Base-by-base conservation (phyloP, 2,888 invertebrate genomes). In the Halocaridina rubra region DNA sequence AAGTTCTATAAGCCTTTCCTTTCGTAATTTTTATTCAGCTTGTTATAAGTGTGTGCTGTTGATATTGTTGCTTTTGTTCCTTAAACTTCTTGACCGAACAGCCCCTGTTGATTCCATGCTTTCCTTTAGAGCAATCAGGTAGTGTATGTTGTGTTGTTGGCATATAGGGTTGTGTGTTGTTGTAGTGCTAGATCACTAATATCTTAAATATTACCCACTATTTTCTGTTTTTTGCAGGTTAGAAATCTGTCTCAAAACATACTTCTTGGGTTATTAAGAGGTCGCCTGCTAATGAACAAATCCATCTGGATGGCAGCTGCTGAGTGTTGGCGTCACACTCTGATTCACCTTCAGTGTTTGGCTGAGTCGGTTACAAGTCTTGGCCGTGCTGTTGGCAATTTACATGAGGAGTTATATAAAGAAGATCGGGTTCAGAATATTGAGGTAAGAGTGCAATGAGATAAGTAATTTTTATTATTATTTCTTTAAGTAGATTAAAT, bases 381-480 rank as follows among this genome's bases (percentile, higher is more conserved):
- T 53, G 84, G 84, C 7, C 79, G 75, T 29, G 46, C 79, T n/a
- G 30, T 84, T 61, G 33, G 22, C 22, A 74, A 61, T 13, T 22
- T 78, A 8, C 71, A 46, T 3, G 30, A 13, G 7, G 46, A 24
- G 5, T 61, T 84, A n/a, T 84, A 71, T 61, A 61, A 69, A 33
- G 27, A 61, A 29, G 72, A 77, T 24, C 19, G 19, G 16, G 16
- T 72, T 7, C 57, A 80, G 27, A 80, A 59, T 27, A 72, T 72
- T n/a, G 59, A 80, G 80, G 80, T 80, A 59, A 30, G 67, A 3
- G 29, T 0, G 22, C 57, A 57, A 19, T 53, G n/a, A 10, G 5
- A 8, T 7, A n/a, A 57, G 5, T 22, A 4, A n/a, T 19, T 7
- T 4, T 8, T 57, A n/a, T 57, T 57, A 5, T 13, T 4, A 5